Percentiles rank a stretch among this genome's conserved stretches.
These are phyloP conservation scores for Sinella curviseta DNA, from an alignment of 1,140 invertebrate species.

Conservation along the genomic window DNA sequence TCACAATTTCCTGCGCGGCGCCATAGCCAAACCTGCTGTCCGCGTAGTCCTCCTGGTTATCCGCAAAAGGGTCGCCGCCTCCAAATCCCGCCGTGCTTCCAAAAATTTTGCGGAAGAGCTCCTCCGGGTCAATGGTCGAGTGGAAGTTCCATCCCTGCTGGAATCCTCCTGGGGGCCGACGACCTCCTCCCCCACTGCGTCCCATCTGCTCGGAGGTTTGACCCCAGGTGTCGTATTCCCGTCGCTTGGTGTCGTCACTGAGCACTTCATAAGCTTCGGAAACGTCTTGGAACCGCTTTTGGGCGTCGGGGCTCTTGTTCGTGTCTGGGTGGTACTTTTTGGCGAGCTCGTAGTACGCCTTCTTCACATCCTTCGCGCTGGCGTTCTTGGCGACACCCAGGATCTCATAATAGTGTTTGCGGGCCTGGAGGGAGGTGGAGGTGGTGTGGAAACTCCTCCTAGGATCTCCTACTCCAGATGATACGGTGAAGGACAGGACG, in stretches of 20 bases:
- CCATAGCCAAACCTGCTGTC: conserved; percentile 74
- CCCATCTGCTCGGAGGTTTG: conserved; percentile 81
- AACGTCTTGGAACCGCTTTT: conserved; percentile 95
- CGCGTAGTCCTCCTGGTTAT: conserved; percentile 61
- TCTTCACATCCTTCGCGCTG: conserved; percentile 96
- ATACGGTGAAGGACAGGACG: too few relatives aligned
- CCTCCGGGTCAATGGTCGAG: conserved; percentile 88
- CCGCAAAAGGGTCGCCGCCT: not conserved
- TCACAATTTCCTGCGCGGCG: conserved; percentile 79
- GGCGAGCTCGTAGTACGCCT: conserved; percentile 95
- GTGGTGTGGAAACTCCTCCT: too few relatives aligned
- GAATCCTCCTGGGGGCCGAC: conserved; percentile 57
- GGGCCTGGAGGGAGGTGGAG: too few relatives aligned
- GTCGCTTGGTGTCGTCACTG: conserved; percentile 85
- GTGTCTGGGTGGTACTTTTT: conserved; percentile 99
- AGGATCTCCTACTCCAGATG: too few relatives aligned
- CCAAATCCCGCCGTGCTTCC: conserved; percentile 64
- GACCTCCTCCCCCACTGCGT: conserved; percentile 61
- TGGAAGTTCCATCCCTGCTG: conserved; percentile 73
- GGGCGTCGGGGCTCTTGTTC: conserved; percentile 85
- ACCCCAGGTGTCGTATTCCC: conserved; percentile 93
- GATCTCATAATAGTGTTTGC: too few relatives aligned
- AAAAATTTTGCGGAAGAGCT: conserved; percentile 88
- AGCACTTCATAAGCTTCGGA: conserved; percentile 98
- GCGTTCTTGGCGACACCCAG: too few relatives aligned